These are phyloP conservation scores for Habrosyne pyritoides DNA, from an alignment of 2,888 invertebrate species.

Conservation along the genomic window DNA sequence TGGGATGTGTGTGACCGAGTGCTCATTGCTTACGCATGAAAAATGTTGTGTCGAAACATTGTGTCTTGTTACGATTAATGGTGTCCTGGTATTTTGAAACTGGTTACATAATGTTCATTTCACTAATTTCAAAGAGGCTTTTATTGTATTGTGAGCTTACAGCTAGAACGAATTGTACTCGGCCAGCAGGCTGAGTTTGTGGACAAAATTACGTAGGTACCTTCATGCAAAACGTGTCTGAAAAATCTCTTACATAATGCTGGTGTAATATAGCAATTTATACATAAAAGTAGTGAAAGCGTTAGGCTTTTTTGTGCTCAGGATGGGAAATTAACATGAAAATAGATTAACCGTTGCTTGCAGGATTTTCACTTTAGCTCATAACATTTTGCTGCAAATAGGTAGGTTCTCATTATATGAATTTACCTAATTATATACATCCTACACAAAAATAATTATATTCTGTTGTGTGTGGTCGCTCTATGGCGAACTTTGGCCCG, in stretches of 20 bases:
- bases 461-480: too few relatives aligned
- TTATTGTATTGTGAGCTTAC: constrained; percentile 5
- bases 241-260: not conserved
- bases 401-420: too few relatives aligned
- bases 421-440: too few relatives aligned
- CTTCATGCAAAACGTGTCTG: constrained; percentile 1
- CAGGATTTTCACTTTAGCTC: constrained; percentile 1
- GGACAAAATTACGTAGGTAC: constrained; percentile 1
- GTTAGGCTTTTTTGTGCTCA: not conserved
- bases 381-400: not conserved
- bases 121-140: not conserved
- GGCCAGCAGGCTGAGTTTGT: not conserved
- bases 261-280: constrained; percentile 6
- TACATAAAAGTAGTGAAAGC: constrained; percentile 6
- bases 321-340: constrained; percentile 3
- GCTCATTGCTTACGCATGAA: not conserved
- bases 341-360: not conserved
- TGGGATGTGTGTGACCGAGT: not conserved
- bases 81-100: constrained; percentile 4
- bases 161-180: constrained; percentile 7
- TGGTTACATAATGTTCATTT: constrained; percentile 4
- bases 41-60: constrained; percentile 1
- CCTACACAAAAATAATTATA: too few relatives aligned
- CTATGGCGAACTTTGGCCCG: too few relatives aligned
- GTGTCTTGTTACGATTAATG: constrained; percentile 6